Conservation (phyloP, 1,140 invertebrate species). For the Samia ricini region DNA sequence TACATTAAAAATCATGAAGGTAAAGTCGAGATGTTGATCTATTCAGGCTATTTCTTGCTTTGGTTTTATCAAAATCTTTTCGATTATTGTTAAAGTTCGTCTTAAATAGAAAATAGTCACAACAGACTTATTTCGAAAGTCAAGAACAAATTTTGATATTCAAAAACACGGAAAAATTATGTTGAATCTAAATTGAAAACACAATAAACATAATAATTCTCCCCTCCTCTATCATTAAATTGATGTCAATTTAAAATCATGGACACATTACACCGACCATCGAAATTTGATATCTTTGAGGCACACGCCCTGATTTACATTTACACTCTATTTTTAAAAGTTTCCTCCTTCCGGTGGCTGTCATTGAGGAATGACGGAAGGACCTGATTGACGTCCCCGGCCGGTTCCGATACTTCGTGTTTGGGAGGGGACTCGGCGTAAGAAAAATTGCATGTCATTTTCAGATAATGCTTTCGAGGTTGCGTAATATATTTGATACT, state of each 20-base stretch:
- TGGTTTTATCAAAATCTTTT: no score
- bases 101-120: no score
- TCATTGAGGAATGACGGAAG: constrained; percentile 52
- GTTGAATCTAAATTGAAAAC: not conserved
- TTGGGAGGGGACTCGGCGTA: constrained; percentile 4
- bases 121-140: no score
- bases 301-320: constrained; percentile 33
- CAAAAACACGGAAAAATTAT: no score
- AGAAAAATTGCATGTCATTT: constrained; percentile 46
- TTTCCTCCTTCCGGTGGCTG: constrained; percentile 44
- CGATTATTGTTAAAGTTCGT: no score
- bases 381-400: constrained; percentile 48
- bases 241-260: not conserved
- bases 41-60: no score
- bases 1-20: no score
- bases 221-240: not conserved
- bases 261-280: not conserved
- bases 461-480: constrained; percentile 12
- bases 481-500: not conserved
- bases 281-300: constrained; percentile 6
- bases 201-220: constrained; percentile 3
- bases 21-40: no score
- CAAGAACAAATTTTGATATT: no score
- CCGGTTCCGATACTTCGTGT: constrained; percentile 19
- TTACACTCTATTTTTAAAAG: constrained; percentile 36